A percentile compares a stretch with the other conserved stretches of the same genome.
These are phyloP conservation scores for Cerastis rubricosa DNA, from an alignment of 2,888 invertebrate species.

Conservation along the genomic window DNA sequence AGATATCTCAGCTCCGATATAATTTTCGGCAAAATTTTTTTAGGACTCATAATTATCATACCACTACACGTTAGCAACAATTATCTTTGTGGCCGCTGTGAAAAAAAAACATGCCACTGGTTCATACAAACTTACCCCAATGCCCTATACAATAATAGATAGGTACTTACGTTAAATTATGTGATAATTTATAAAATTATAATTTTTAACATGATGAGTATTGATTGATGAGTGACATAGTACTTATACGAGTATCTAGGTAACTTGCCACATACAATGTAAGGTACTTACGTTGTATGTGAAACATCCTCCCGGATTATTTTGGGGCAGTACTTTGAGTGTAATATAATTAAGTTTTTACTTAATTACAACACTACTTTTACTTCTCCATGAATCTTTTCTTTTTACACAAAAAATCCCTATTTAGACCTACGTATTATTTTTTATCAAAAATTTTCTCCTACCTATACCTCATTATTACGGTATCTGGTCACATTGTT, in stretches of 20 bases:
- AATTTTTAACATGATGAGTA: neutral
- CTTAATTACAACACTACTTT: conserved; percentile 9
- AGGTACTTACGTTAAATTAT: neutral
- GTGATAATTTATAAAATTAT: neutral
- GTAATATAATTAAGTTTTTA: neutral
- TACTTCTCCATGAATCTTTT: conserved; percentile 1
- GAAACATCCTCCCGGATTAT: neutral
- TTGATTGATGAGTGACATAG: neutral
- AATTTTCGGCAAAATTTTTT: no score
- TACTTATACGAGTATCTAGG: neutral
- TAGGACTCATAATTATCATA: no score
- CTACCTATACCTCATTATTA: neutral
- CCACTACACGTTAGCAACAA: no score
- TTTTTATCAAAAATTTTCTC: neutral
- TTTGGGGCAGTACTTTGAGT: neutral
- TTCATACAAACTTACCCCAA: no score
- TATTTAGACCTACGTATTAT: neutral
- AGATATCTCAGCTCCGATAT: no score
- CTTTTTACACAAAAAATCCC: neutral
- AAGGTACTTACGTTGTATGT: conserved; percentile 3
- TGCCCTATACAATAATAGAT: conserved; percentile 2
- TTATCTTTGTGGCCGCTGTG: no score
- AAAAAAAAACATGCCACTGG: no score
- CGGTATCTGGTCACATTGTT: neutral
- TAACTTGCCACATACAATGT: conserved; percentile 10